Base-by-base conservation (phyloP, 2,113 vertebrate species). In the Oreotragus oreotragus region DNA sequence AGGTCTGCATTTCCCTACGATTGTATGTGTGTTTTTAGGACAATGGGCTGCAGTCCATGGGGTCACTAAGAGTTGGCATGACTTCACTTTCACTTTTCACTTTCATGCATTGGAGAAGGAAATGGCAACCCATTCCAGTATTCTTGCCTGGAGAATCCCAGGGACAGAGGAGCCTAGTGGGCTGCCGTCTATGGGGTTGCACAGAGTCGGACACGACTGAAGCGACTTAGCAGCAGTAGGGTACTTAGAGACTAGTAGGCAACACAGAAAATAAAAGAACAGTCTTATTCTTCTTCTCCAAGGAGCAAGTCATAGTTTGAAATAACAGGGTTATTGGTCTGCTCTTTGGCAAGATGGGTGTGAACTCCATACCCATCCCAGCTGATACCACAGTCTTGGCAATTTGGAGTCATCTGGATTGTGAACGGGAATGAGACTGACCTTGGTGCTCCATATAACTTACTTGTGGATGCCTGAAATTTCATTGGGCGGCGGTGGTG, bases 211-310 rank as follows among this genome's bases (percentile, higher is more conserved):
- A 30, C 60, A 62, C 1, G 27, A 62, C 28, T 62, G 60, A 15
- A 15, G 28, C 3, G 13, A 62, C 60, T 62, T 30, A 60, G 58
- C 58, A 60, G 27, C 27, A 30, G 58, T 62, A 76, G 91, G 27
- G 27, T 76, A 28, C 12, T 89, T 87, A 62, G 12, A 49, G 83
- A 66, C 55, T 86, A 91, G 27, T 58, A 43, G 47, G 39, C 76
- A 88, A 96, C 45, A 53, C 39, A 76, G 49, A 87, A 14, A 79
- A 49, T 76, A 77, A 90, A 86, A 14, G 62, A 28, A 47, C 79
- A n/a, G 55, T 11, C 73, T 49, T 60, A 10, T 17, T 96, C 33
- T 84, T 30, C 16, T 85, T 33, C 30, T 85, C 39, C 12, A 13
- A 30, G n/a, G 39, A 83, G n/a, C 81, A 93, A 79, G 13, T 81